phyloP scores from a whole-genome alignment of 2,797 vertebrate species.

The Antennarius maculatus region DNA sequence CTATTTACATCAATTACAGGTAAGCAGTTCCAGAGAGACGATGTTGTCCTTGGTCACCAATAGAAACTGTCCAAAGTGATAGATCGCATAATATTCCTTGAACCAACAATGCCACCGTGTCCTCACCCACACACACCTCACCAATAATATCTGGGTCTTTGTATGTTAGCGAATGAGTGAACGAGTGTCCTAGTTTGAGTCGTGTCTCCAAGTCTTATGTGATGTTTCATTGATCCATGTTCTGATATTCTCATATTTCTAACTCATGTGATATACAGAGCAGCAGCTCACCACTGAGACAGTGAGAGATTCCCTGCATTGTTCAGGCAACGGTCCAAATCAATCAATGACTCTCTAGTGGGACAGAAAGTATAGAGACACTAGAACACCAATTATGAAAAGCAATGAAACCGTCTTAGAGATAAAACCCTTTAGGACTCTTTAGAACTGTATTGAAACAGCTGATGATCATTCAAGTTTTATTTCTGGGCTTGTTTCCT shows the following conservation, averaged over 20 bases:
- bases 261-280: constrained; percentile 56
- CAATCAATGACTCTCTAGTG: constrained; percentile 57
- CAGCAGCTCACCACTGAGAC: constrained; percentile 43
- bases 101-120: constrained; percentile 50
- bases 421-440: constrained; percentile 41
- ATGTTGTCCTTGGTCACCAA: constrained; percentile 53
- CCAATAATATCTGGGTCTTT: constrained; percentile 32
- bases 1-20: constrained; percentile 60
- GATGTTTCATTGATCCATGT: constrained; percentile 58
- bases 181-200: constrained; percentile 54
- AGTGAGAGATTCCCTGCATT: constrained; percentile 52
- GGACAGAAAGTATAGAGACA: constrained; percentile 52
- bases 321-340: constrained; percentile 51
- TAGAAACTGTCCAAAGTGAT: constrained; percentile 61
- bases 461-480: constrained; percentile 7
- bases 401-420: constrained; percentile 38
- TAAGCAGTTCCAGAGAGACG: constrained; percentile 57
- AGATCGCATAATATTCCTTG: constrained; percentile 41
- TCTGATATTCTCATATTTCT: constrained; percentile 49
- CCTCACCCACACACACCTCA: constrained; percentile 22
- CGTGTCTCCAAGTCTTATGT: constrained; percentile 26
- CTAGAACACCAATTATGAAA: constrained; percentile 56
- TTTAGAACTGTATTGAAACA: neutral
- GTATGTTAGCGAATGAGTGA: constrained; percentile 26
- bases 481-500: neutral